A percentile compares a stretch with the other conserved stretches of the same genome.
These are phyloP conservation scores for Athetis lepigone DNA, from an alignment of 2,888 invertebrate genomes.

Conservation along the genomic window DNA sequence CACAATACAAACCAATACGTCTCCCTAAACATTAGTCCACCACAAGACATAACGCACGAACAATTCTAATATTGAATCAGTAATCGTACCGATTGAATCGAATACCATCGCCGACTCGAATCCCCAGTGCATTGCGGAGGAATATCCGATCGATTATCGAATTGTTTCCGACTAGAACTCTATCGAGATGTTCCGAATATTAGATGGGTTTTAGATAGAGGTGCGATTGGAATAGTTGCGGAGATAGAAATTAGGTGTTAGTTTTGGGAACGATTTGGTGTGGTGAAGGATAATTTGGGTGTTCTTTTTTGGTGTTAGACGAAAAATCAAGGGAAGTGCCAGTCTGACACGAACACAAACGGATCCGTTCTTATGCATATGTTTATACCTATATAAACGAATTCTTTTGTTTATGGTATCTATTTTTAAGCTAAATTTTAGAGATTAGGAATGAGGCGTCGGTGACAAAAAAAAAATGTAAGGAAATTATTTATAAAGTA, in stretches of 20 bases:
- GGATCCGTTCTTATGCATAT: too few species aligned
- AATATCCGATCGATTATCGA: constrained; percentile 62
- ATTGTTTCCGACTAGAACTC: constrained; percentile 56
- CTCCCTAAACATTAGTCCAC: constrained; percentile 39
- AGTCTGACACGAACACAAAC: too few species aligned
- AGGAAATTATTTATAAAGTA: too few species aligned
- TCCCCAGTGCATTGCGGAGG: constrained; percentile 52
- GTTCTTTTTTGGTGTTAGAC: too few species aligned
- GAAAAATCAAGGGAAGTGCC: too few species aligned
- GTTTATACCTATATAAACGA: too few species aligned
- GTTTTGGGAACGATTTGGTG: constrained; percentile 1
- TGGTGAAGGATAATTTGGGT: too few species aligned
- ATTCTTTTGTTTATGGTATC: too few species aligned
- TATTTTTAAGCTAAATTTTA: too few species aligned
- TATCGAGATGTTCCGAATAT: constrained; percentile 57
- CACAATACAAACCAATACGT: constrained; percentile 6
- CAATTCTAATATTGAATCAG: constrained; percentile 60
- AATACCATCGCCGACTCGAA: constrained; percentile 50
- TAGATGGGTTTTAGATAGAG: constrained; percentile 45
- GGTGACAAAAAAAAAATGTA: too few species aligned
- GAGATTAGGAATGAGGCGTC: too few species aligned
- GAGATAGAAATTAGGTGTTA: constrained; percentile 21
- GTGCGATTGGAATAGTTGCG: constrained; percentile 28
- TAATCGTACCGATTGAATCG: constrained; percentile 61
- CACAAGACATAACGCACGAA: constrained; percentile 44